Conservation (phyloP, 2,888 invertebrate species). For the Leptothorax acervorum region DNA sequence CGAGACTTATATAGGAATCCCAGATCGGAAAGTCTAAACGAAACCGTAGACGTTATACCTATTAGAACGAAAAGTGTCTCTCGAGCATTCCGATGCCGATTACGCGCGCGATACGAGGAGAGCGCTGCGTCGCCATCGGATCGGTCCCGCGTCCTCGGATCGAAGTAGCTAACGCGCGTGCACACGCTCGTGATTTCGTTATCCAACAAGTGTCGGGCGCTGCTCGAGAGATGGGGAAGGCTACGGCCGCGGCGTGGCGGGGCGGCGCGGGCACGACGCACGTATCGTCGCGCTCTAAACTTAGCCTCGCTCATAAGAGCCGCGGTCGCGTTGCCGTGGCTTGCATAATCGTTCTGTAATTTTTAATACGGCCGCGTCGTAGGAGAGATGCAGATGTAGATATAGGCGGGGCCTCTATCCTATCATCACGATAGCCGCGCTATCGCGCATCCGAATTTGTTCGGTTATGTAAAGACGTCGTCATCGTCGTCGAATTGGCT, state of each 20-base stretch:
- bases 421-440: conserved; percentile 56
- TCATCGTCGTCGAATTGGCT: conserved; percentile 16
- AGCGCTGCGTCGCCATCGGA: conserved; percentile 42
- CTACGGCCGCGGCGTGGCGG: conserved; percentile 30
- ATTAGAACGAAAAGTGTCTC: background rate
- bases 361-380: conserved; percentile 61
- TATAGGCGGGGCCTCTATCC: conserved; percentile 51
- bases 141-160: conserved; percentile 28
- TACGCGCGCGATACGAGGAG: conserved; percentile 2
- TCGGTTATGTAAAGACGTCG: conserved; percentile 43
- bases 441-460: conserved; percentile 40
- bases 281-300: conserved; percentile 75
- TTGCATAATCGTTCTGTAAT: conserved; percentile 73
- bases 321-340: conserved; percentile 53
- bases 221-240: conserved; percentile 64
- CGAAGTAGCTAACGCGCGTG: conserved; percentile 8
- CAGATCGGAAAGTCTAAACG: background rate
- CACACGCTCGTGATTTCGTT: conserved; percentile 67
- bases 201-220: conserved; percentile 77
- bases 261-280: conserved; percentile 55
- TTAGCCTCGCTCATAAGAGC: conserved; percentile 75
- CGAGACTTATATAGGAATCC: background rate
- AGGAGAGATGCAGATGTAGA: conserved; percentile 62
- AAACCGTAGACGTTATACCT: background rate
- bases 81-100: conserved; percentile 15